These are phyloP conservation scores for Bombus huntii DNA, from an alignment of 1,140 invertebrate genomes.

Conservation along the genomic window DNA sequence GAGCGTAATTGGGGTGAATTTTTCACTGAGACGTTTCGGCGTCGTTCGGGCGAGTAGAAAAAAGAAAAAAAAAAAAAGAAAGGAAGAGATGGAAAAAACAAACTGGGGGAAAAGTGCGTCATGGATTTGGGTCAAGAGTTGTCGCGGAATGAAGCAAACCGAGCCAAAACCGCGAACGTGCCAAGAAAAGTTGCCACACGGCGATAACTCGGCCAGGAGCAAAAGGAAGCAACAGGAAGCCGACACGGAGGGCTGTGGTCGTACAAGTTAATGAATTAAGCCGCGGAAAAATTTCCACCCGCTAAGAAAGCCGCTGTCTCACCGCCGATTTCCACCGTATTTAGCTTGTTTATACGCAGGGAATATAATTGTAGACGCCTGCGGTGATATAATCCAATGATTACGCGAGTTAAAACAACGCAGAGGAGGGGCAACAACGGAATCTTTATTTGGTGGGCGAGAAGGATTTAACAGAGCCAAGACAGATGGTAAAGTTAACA, in stretches of 20 bases:
- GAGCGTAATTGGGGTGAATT: background rate
- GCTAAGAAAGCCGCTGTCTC: background rate
- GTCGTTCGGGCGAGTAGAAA: background rate
- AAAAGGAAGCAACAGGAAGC: slow-evolving; percentile 68
- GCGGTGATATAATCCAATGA: no score
- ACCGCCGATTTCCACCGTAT: background rate
- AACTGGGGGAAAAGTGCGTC: slow-evolving; percentile 37
- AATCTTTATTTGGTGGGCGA: no score
- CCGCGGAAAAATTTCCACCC: slow-evolving; percentile 19
- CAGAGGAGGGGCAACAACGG: no score
- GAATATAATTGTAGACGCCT: background rate
- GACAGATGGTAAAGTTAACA: no score
- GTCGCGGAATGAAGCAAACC: slow-evolving; percentile 41
- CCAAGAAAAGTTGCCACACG: slow-evolving; percentile 64
- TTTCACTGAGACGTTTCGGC: slow-evolving; percentile 10
- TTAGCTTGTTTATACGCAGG: background rate
- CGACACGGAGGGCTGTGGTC: background rate
- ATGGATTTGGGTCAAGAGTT: slow-evolving; percentile 58
- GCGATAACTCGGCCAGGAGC: slow-evolving; percentile 53
- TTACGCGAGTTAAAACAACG: no score
- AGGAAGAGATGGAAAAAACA: background rate
- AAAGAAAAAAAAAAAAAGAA: background rate
- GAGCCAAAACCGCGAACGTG: slow-evolving; percentile 60
- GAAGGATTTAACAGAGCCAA: no score
- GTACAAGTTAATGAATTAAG: slow-evolving; percentile 59